These are phyloP conservation scores for Aporophyla lueneburgensis DNA, from an alignment of 2,888 invertebrate genomes.

Conservation along the genomic window DNA sequence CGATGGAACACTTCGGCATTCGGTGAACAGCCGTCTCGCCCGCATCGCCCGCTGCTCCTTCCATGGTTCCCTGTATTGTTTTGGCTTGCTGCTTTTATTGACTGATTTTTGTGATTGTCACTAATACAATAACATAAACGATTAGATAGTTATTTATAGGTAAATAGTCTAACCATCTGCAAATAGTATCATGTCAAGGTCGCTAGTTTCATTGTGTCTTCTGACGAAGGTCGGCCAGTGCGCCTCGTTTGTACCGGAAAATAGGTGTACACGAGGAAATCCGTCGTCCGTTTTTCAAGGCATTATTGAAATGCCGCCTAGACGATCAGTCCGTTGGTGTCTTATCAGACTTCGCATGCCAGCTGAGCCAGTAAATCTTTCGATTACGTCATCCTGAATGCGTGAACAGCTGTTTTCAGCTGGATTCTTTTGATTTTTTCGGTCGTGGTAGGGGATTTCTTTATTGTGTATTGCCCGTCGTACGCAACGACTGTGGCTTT, in stretches of 20 bases:
- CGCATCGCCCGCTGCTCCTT: slow-evolving; percentile 82
- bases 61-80: slow-evolving; percentile 80
- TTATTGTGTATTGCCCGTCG: slow-evolving; percentile 80
- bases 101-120: slow-evolving; percentile 80
- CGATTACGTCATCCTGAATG: slow-evolving; percentile 75
- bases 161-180: slow-evolving; percentile 85
- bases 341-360: slow-evolving; percentile 73
- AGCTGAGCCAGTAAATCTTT: slow-evolving; percentile 71
- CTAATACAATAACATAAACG: slow-evolving; percentile 84
- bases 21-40: slow-evolving; percentile 90
- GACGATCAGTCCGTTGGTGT: slow-evolving; percentile 73
- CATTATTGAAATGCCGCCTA: slow-evolving; percentile 80
- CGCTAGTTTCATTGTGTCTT: slow-evolving; percentile 89
- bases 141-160: slow-evolving; percentile 85
- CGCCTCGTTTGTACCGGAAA: slow-evolving; percentile 86
- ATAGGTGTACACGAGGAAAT: slow-evolving; percentile 86
- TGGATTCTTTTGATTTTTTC: slow-evolving; percentile 70
- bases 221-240: slow-evolving; percentile 86
- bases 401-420: slow-evolving; percentile 74
- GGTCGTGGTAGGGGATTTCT: slow-evolving; percentile 78
- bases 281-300: slow-evolving; percentile 88
- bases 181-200: slow-evolving; percentile 88
- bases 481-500: slow-evolving; percentile 84
- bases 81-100: slow-evolving; percentile 80
- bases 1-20: slow-evolving; percentile 89